Evolutionary conservation across 2,888 invertebrate genomes (phyloP).

Genomic region (Blastobasis lacticolella): DNA sequence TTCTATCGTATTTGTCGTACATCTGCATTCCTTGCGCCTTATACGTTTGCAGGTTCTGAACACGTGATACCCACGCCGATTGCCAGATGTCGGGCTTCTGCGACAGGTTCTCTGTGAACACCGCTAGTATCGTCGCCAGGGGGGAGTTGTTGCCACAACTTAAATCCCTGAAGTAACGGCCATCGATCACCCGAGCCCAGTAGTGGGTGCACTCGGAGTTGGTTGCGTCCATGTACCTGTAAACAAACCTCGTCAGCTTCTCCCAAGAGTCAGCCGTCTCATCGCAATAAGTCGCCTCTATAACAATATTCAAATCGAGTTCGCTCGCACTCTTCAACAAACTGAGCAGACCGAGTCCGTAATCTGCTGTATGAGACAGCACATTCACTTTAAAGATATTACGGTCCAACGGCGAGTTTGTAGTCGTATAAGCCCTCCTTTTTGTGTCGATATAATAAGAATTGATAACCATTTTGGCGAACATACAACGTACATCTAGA

Average conservation of each 20-base stretch:
- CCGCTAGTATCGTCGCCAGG: slow-evolving; percentile 14
- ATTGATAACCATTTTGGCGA: slow-evolving; percentile 19
- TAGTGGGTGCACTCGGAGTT: slow-evolving; percentile 9
- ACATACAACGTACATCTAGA: slow-evolving; percentile 14
- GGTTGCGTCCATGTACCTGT: slow-evolving; percentile 7
- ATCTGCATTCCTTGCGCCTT: slow-evolving; percentile 1
- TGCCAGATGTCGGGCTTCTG: slow-evolving; percentile 12
- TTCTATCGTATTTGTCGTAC: not conserved
- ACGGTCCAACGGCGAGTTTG: not conserved
- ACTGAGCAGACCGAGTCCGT: slow-evolving; percentile 16
- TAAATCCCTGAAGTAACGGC: slow-evolving; percentile 12
- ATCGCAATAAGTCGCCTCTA: slow-evolving; percentile 8
- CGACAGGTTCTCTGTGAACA: slow-evolving; percentile 13
- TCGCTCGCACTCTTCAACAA: slow-evolving; percentile 11
- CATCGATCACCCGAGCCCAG: slow-evolving; percentile 19
- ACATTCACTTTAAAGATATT: slow-evolving; percentile 16
- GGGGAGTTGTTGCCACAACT: slow-evolving; percentile 14
- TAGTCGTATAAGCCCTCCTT: not conserved
- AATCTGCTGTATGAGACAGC: slow-evolving; percentile 15
- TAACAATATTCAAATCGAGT: not conserved
- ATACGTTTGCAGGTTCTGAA: slow-evolving; percentile 1
- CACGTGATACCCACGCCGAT: slow-evolving; percentile 13
- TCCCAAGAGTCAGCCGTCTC: slow-evolving; percentile 14
- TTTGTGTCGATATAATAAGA: slow-evolving; percentile 6
- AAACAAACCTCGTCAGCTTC: slow-evolving; percentile 8